Percentiles rank a stretch among this genome's conserved stretches.
Evolutionary conservation across 2,797 vertebrate species (phyloP).

Genomic region (Antrozous pallidus): DNA sequence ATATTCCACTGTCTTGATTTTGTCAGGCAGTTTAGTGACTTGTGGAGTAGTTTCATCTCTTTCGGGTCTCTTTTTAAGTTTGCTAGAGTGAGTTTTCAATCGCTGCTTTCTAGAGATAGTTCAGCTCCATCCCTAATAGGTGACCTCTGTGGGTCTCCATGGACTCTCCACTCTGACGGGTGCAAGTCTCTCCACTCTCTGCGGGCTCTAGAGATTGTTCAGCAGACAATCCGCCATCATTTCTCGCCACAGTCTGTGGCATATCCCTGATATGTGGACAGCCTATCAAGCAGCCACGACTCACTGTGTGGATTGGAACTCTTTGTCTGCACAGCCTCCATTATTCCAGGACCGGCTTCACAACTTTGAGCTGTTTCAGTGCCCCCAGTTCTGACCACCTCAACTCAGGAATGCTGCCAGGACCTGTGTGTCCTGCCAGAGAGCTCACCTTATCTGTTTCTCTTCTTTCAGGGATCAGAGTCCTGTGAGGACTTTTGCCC

Average conservation of each 20-base stretch:
- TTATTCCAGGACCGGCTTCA: not conserved
- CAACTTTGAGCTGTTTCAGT: not conserved
- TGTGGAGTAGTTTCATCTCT: not conserved
- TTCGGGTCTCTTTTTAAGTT: not conserved
- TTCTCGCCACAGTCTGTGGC: not conserved
- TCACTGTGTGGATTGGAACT: not conserved
- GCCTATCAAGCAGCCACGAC: not conserved
- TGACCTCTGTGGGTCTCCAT: not conserved
- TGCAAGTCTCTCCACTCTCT: not conserved
- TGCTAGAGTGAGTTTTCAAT: not conserved
- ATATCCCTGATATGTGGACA: not conserved
- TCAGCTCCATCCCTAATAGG: not conserved
- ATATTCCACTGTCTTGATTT: not conserved
- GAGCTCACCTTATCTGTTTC: not conserved
- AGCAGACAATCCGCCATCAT: not conserved
- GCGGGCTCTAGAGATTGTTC: not conserved
- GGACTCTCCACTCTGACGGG: not conserved
- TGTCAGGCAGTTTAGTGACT: not conserved
- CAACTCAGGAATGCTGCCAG: not conserved
- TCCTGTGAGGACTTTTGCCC: not conserved
- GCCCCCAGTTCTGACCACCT: not conserved
- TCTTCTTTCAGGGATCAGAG: not conserved
- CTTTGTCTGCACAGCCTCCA: not conserved
- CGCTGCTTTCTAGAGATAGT: not conserved
- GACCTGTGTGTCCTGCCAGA: not conserved